phyloP scores from a whole-genome alignment of 1,140 invertebrate species.

The Archivesica marissinica region DNA sequence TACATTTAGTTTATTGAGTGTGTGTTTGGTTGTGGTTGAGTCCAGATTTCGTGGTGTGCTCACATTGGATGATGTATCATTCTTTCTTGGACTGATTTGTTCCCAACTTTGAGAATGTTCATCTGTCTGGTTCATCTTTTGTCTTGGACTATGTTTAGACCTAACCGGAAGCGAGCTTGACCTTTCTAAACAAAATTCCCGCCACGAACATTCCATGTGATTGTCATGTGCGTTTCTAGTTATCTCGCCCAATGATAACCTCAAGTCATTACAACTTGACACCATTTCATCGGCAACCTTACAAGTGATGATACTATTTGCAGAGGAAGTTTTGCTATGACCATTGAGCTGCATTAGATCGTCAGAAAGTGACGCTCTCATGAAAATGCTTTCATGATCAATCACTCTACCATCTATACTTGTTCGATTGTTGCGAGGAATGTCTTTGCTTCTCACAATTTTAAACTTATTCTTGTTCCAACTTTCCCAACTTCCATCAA shows the following conservation, averaged over 20 bases:
- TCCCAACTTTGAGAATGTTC: conserved; percentile 61
- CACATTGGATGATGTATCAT: neutral
- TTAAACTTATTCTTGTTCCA: conserved; percentile 43
- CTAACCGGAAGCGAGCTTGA: conserved; percentile 57
- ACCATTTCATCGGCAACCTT: conserved; percentile 60
- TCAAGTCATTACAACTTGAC: conserved; percentile 53
- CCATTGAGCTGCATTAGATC: conserved; percentile 39
- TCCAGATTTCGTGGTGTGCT: conserved; percentile 18
- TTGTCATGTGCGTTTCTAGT: conserved; percentile 34
- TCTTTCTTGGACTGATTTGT: conserved; percentile 45
- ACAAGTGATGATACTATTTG: conserved; percentile 44
- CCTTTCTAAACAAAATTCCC: conserved; percentile 45
- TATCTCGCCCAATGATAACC: conserved; percentile 49
- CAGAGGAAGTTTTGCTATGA: neutral
- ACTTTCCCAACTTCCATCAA: conserved; percentile 34
- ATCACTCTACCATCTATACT: neutral
- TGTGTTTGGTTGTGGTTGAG: neutral
- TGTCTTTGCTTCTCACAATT: conserved; percentile 48
- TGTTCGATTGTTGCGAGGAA: neutral
- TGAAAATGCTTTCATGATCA: neutral
- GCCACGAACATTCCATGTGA: conserved; percentile 48
- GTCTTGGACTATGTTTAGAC: neutral
- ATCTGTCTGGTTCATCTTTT: conserved; percentile 8
- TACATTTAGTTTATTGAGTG: neutral
- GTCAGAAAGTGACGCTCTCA: neutral